Evolutionary conservation across 2,888 invertebrate species (phyloP), one percentile per base, ranked within the genome.

Genomic region (Caenorhabditis sulstoni): DNA sequence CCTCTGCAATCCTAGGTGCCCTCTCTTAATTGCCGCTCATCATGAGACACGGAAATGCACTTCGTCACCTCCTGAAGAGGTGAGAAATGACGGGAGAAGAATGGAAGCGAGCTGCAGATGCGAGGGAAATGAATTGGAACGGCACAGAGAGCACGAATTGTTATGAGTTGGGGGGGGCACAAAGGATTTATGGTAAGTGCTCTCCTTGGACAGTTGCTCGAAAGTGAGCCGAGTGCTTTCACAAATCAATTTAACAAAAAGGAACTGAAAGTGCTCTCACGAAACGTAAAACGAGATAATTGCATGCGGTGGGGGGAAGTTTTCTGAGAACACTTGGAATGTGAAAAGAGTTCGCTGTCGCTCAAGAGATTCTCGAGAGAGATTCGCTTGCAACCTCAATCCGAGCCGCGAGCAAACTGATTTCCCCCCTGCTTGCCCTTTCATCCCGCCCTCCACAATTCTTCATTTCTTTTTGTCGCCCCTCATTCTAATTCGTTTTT

Each of bases 11-110:
- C 29, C 37, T 50, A 9, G 22, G 59, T 18, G 12, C 47, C 39
- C 11, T 45, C 16, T 18, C 12, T 52, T 73, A 73, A 73, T 73
- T 57, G 73, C 73, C 44, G 73, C 64, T 73, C 73, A 64, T 73
- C 73, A 71, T 57, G 35, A 55, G 62, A 57, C 71, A 73, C 73
- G 73, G 73, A 73, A 73, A 73, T 64, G 57, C 64, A 64, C 73
- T 73, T 64, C 58, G 73, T 57, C 73, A 29, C 29, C 53, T 35
- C 23, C 16, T 22, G n/a, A 7, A 39, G n/a, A 7, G 59, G 29
- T 41, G 44, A 20, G 35, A 39, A 39, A 70, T 61, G 45, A 61
- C 47, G 55, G 57, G 62, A 55, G 49, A 64, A 61, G 52, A 29
- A 18, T 14, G 5, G 23, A 41, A 23, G n/a, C 3, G n/a, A 1